These are phyloP conservation scores for Mimachlamys varia DNA, from an alignment of 2,888 invertebrate species.

Conservation along the genomic window DNA sequence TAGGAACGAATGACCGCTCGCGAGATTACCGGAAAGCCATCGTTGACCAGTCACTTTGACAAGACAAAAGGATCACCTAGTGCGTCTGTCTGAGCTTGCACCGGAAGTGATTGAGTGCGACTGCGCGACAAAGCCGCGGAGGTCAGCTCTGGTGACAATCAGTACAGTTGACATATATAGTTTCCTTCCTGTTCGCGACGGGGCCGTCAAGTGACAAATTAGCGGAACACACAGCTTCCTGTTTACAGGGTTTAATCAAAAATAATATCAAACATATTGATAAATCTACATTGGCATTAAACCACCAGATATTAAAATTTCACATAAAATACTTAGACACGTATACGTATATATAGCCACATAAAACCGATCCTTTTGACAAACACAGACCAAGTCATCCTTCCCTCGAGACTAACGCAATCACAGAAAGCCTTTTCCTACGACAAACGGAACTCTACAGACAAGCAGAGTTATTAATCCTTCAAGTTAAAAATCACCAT, in stretches of 20 bases:
- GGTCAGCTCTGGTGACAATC: conserved; percentile 39
- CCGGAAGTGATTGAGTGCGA: background rate
- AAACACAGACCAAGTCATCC: too few species aligned
- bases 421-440: too few species aligned
- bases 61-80: background rate
- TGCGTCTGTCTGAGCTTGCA: background rate
- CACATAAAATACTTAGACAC: too few species aligned
- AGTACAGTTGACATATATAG: conserved; percentile 48
- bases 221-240: background rate
- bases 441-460: too few species aligned
- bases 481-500: too few species aligned
- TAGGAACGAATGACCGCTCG: conserved; percentile 17
- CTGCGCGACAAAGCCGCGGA: conserved; percentile 52
- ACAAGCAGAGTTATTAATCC: too few species aligned
- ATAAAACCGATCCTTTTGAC: too few species aligned
- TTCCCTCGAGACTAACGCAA: too few species aligned
- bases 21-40: background rate
- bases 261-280: background rate
- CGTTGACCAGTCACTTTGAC: conserved; percentile 20
- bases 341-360: too few species aligned
- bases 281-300: background rate
- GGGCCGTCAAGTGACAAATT: background rate
- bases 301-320: too few species aligned
- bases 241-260: background rate
- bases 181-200: background rate